Evolutionary conservation across 1,140 invertebrate genomes (phyloP).

Genomic region (Anoplolepis gracilipes): DNA sequence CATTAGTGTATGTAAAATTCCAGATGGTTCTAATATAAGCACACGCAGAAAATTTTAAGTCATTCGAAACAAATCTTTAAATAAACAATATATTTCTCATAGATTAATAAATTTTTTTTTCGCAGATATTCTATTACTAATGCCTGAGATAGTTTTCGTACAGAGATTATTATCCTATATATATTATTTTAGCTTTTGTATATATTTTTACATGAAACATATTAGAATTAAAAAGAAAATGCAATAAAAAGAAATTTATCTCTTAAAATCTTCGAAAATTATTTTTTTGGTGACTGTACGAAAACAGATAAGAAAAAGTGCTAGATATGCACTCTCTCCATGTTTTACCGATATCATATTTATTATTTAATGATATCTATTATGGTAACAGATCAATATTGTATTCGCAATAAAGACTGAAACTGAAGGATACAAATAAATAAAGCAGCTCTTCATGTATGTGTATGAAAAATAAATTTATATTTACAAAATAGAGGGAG

Average conservation of each 20-base stretch:
- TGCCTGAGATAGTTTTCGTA: neutral
- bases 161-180: neutral
- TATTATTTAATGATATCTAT: neutral
- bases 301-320: neutral
- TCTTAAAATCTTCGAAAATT: neutral
- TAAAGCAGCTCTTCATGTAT: conserved; percentile 43
- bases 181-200: neutral
- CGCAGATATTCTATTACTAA: neutral
- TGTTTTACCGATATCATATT: neutral
- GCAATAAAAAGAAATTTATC: neutral
- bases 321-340: neutral
- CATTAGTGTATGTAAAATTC: conserved; percentile 6
- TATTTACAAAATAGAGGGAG: conserved; percentile 69
- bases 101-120: neutral
- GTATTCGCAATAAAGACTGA: conserved; percentile 13
- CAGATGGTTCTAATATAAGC: neutral
- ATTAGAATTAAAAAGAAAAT: neutral
- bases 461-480: conserved; percentile 73
- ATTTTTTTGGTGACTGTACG: neutral
- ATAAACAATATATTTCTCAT: neutral
- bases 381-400: neutral
- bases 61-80: neutral
- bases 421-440: conserved; percentile 54
- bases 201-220: neutral
- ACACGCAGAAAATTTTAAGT: neutral